Conservation (phyloP, 2,888 invertebrate species). For the Diabrotica balteata region DNA sequence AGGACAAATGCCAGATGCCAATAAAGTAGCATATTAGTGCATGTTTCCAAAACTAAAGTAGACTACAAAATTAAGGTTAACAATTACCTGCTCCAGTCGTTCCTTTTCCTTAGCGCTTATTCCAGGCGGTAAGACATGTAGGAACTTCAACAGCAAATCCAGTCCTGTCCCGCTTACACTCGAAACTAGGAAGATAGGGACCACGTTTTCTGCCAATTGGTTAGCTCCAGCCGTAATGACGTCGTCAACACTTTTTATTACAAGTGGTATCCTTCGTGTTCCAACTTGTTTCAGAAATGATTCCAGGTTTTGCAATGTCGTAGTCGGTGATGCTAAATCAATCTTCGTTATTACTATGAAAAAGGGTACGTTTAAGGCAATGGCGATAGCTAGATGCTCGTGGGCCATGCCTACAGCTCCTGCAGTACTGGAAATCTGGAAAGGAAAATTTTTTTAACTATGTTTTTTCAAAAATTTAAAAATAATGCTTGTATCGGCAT, state of each 20-base stretch:
- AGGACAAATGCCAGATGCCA: too few relatives aligned
- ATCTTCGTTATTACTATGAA: conserved; percentile 94
- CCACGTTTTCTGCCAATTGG: conserved; percentile 69
- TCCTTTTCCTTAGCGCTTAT: conserved; percentile 71
- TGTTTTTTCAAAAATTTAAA: too few relatives aligned
- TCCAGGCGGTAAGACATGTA: conserved; percentile 81
- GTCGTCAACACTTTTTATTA: conserved; percentile 73
- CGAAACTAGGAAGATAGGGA: conserved; percentile 87
- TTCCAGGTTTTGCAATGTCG: conserved; percentile 66
- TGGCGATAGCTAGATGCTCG: conserved; percentile 87
- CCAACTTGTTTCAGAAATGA: conserved; percentile 71
- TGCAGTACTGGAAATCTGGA: conserved; percentile 79
- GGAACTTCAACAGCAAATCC: conserved; percentile 82
- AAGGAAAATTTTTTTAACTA: conserved; percentile 16
- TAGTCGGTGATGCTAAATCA: conserved; percentile 75
- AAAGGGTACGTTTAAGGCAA: conserved; percentile 85
- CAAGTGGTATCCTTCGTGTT: conserved; percentile 69
- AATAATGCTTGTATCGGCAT: too few relatives aligned
- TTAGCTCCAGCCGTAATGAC: conserved; percentile 77
- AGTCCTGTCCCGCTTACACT: conserved; percentile 89
- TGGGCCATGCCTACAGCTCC: conserved; percentile 85
- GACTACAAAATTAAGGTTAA: too few relatives aligned
- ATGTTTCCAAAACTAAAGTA: too few relatives aligned
- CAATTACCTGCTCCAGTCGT: conserved; percentile 68
- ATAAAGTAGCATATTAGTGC: too few relatives aligned